Evolutionary conservation across 2,797 vertebrate species (phyloP), one percentile per base, ranked within the genome.

Genomic region (Martes flavigula): DNA sequence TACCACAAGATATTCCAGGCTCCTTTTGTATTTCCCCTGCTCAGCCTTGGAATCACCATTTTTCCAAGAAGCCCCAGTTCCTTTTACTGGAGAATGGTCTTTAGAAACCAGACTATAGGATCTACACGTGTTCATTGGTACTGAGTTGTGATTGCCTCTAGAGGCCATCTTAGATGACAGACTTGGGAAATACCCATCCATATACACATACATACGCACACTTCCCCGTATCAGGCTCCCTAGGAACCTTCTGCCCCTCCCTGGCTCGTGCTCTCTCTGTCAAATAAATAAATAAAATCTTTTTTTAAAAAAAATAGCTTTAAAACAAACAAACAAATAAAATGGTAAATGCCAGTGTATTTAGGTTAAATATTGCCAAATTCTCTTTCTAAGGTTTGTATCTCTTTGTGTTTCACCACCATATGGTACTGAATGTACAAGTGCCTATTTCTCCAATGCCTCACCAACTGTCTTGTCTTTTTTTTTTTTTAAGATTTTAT

Each of bases 361-460:
- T 94, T 88, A 82, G 91, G 38, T 86, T 89, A 54, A 62, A 72
- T 89, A 73, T 64, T 66, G n/a, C 68, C 73, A 92, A 78, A 64
- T 72, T 48, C 13, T n/a, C 43, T 40, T 13, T 27, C 43, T 30
- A 90, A 91, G 75, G n/a, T 17, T 56, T 94, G 21, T 75, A 77
- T 62, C 78, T 68, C 27, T 94, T 82, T 89, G 60, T 15, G 25
- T 92, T 90, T 79, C 83, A 66, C 43, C 35, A 84, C 38, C 62
- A 40, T 79, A 35, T 82, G n/a, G 70, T 92, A 43, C 46, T 58
- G 27, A 81, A 93, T 91, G n/a, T 58, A 35, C 51, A 25, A 96
- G 18, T 72, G 40, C 38, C 46, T 89, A 0, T 93, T 90, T 96
- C 54, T 79, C 79, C 21, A 62, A 18, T 85, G 38, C 23, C 23